Evolutionary conservation across 2,797 vertebrate genomes (phyloP).

Genomic region (Hylomyscus alleni): DNA sequence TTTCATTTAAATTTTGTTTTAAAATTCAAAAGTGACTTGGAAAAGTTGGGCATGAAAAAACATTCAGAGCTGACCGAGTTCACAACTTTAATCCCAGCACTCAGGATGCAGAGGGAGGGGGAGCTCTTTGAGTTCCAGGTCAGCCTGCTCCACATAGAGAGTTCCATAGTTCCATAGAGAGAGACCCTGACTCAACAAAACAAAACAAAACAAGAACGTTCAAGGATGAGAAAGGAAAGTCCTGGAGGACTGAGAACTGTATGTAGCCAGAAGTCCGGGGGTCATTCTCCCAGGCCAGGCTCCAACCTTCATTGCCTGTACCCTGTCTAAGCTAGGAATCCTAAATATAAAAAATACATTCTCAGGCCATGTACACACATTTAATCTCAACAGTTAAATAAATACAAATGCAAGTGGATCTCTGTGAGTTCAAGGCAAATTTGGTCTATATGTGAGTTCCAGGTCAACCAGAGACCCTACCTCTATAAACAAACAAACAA

Average conservation of each 20-base stretch:
- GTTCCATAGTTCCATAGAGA: too few species aligned
- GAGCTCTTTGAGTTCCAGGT: background rate
- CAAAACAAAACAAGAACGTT: background rate
- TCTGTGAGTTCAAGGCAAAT: background rate
- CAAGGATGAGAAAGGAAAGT: background rate
- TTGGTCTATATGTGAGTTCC: background rate
- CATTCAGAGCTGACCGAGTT: background rate
- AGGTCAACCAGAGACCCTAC: background rate
- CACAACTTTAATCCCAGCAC: background rate
- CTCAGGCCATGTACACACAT: background rate
- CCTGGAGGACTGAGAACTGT: background rate
- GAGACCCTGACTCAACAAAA: background rate
- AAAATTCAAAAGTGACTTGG: constrained; percentile 8
- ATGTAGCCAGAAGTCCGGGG: too few species aligned
- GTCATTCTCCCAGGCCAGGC: background rate
- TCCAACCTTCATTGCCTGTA: too few species aligned
- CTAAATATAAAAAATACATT: background rate
- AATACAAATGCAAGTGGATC: background rate
- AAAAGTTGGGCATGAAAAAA: constrained; percentile 41
- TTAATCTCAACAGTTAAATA: background rate
- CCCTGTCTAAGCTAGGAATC: background rate
- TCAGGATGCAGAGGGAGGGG: background rate
- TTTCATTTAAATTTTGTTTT: constrained; percentile 9
- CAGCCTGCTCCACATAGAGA: background rate
- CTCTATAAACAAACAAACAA: background rate